Evolutionary conservation across 1,140 invertebrate genomes (phyloP), one percentile per base, ranked within the genome.

Genomic region (Drosophila nigrodunni): DNA sequence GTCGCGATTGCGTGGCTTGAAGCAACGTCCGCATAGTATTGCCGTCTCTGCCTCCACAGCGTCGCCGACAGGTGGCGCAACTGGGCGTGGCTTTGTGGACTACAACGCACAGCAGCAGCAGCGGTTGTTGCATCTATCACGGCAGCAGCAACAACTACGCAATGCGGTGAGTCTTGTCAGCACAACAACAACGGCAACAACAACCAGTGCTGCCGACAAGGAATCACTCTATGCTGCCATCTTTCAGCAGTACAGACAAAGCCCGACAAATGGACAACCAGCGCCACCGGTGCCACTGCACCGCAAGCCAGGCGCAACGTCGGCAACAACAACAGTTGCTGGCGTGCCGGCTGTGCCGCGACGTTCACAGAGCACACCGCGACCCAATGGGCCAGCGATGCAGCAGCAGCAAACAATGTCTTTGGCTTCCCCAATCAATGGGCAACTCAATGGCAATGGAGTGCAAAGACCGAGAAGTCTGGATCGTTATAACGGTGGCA

Each of bases 11-110:
- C 90, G 87, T 30, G 89, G 89, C 8, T 30, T 87, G 8, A 91
- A 90, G 73, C 76, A 85, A 74, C 92, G 87, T 62, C 92, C 91
- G 0, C 92, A 91, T 9, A 91, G 91, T 83, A 85, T 93, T 15
- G 79, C 82, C 9, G 87, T 90, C 68, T 87, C 74, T 37, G 34
- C 44, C 9, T 11, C 75, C 21, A 15, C 68, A 3, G 52, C 69
- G 2, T 62, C 74, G 15, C 44, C 67, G 2, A 62, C 78, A 2
- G 43, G 62, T 3, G 34, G 60, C 0, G 73, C 41, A 2, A 39
- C 60, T 0, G 62, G 69, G 25, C 82, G 85, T 18, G 75, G 80
- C 25, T 91, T 91, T 49, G 90, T 91, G 11, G 90, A 91, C 60
- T 91, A 91, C 66, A 78, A 60, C 49, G 74, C 80, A 21, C 90